Evolutionary conservation across 2,797 vertebrate species (phyloP), one percentile per base, ranked within the genome.

Genomic region (Stomatorhinus walkeri): DNA sequence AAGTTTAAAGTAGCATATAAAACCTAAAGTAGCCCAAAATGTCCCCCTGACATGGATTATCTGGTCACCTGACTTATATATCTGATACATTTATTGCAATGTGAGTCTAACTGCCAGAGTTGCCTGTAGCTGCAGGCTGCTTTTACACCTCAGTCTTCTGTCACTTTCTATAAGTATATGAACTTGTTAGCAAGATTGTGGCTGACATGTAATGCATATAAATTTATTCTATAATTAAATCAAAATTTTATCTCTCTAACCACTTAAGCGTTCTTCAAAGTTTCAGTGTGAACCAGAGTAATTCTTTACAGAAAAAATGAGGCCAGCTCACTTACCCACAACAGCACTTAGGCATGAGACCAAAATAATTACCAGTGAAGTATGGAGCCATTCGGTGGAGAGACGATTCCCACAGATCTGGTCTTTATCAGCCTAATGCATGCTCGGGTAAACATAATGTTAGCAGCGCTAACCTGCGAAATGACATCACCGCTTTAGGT

Each of bases 371-470:
- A 89, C 48, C 49, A 49, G 61, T 22, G 49, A 51, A 68, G 72
- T 87, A 52, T 68, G 49, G 48, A 87, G n/a, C 64, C 28, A 9
- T 56, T 89, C 19, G 22, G 49, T 40, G 61, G 84, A 79, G 36
- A 36, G 59, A 83, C 84, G 54, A 43, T 89, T 87, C 86, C 86
- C 86, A 87, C 86, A 83, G 72, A 83, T 87, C 51, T 87, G 36
- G 32, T 61, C 79, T 54, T 89, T 89, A 87, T 89, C 89, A 83
- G 52, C 32, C 51, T 83, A 87, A 87, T 87, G 61, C 85, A 24
- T 24, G 9, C 43, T 83, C 84, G 54, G 48, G 59, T 81, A 87
- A 87, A 89, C 86, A 89, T 51, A 10, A 54, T 64, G 51, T 87
- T 52, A 89, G 72, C 89, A 87, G 22, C 40, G 22, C 24, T 87